These are phyloP conservation scores for Idaea aversata DNA, from an alignment of 2,888 invertebrate species.

Conservation along the genomic window DNA sequence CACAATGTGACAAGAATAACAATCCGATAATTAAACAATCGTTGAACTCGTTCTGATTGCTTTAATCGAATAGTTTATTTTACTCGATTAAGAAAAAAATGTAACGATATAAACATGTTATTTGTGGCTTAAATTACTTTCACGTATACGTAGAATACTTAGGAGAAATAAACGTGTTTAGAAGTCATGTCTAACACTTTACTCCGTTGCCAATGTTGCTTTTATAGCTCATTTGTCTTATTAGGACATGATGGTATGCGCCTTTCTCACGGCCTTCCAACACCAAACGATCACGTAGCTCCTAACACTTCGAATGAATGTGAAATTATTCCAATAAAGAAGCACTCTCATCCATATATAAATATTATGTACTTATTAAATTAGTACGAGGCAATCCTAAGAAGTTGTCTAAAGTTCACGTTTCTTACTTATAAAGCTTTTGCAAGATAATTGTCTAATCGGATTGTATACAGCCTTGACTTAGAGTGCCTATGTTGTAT, in stretches of 20 bases:
- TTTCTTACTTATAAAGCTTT: not conserved
- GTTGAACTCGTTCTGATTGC: conserved; percentile 1
- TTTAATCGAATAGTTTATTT: not conserved
- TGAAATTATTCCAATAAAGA: not conserved
- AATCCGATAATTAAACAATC: not conserved
- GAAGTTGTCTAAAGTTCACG: conserved; percentile 7
- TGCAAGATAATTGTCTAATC: conserved; percentile 20
- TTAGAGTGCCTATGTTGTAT: conserved; percentile 3
- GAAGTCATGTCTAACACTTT: not conserved
- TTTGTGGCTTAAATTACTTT: not conserved
- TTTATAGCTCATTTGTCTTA: not conserved
- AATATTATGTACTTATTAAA: not conserved
- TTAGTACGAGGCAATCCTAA: no score
- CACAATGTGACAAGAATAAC: not conserved
- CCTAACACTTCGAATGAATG: not conserved
- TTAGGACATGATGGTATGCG: not conserved
- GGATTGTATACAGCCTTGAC: conserved; percentile 26
- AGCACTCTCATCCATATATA: not conserved
- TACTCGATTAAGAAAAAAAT: not conserved
- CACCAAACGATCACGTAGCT: not conserved
- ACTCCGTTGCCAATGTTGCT: not conserved
- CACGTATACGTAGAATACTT: not conserved
- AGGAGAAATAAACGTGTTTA: not conserved
- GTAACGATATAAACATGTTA: not conserved
- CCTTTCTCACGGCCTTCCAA: not conserved